Percentiles rank a stretch among this genome's conserved stretches.
phyloP scores from a whole-genome alignment of 2,797 vertebrate species.

The Jordanella pulchra region DNA sequence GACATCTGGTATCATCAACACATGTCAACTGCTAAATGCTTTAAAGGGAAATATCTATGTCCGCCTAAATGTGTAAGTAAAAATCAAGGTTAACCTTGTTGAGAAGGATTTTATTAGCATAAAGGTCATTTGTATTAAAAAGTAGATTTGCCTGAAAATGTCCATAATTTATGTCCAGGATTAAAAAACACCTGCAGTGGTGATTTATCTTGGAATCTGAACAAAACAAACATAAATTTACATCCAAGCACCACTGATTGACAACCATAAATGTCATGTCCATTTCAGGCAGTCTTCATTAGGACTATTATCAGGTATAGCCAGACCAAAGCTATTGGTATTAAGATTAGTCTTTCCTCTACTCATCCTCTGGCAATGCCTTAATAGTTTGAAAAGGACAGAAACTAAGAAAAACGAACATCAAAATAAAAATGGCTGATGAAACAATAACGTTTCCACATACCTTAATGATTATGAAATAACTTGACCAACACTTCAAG shows the following conservation, averaged over 20 bases:
- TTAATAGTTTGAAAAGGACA: conserved; percentile 23
- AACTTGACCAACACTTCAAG: not conserved
- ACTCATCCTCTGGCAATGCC: conserved; percentile 19
- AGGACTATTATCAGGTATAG: conserved; percentile 50
- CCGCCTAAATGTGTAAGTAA: not conserved
- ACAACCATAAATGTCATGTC: conserved; percentile 39
- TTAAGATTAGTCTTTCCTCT: conserved; percentile 43
- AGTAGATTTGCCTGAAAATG: not conserved
- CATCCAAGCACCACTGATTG: conserved; percentile 21
- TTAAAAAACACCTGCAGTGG: too few relatives aligned
- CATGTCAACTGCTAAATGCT: not conserved
- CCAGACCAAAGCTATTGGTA: conserved; percentile 44
- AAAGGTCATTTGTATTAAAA: not conserved
- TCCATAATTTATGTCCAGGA: too few relatives aligned
- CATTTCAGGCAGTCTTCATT: conserved; percentile 44
- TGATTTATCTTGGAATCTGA: not conserved
- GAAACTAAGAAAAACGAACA: not conserved
- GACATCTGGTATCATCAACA: not conserved
- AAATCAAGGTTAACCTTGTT: not conserved
- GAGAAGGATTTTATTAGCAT: too few relatives aligned
- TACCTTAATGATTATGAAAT: not conserved
- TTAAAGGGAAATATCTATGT: not conserved
- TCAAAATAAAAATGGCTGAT: not conserved
- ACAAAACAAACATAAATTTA: conserved; percentile 18
- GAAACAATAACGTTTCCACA: not conserved